These are phyloP conservation scores for Odocoileus virginianus DNA, from an alignment of 2,113 vertebrate genomes.

Conservation along the genomic window DNA sequence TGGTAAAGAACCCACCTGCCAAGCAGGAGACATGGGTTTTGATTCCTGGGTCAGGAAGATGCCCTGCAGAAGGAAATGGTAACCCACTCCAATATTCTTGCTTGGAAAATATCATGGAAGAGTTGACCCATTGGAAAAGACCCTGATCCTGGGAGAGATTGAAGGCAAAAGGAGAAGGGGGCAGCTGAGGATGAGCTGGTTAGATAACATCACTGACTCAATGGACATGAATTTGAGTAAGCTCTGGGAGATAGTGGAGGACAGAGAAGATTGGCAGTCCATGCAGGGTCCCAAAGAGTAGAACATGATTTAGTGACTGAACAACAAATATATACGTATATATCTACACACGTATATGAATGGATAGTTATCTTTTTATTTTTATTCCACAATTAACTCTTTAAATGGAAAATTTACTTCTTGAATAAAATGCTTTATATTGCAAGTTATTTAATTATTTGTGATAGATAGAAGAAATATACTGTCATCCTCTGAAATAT, in stretches of 20 bases:
- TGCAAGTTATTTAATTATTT: neutral
- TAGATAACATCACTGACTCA: neutral
- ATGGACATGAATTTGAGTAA: neutral
- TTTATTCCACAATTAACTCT: neutral
- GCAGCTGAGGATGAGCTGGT: neutral
- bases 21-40: neutral
- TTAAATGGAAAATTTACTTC: neutral
- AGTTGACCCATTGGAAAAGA: neutral
- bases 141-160: neutral
- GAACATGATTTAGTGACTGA: neutral
- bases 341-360: neutral
- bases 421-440: neutral
- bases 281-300: neutral
- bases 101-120: neutral
- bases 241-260: neutral
- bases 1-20: neutral
- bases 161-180: neutral
- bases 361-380: neutral
- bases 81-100: neutral
- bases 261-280: neutral
- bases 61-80: neutral
- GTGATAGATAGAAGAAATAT: neutral
- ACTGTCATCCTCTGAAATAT: neutral
- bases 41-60: neutral
- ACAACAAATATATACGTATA: neutral